Evolutionary conservation across 2,113 vertebrate species (phyloP).

Genomic region (Vicugna pacos): DNA sequence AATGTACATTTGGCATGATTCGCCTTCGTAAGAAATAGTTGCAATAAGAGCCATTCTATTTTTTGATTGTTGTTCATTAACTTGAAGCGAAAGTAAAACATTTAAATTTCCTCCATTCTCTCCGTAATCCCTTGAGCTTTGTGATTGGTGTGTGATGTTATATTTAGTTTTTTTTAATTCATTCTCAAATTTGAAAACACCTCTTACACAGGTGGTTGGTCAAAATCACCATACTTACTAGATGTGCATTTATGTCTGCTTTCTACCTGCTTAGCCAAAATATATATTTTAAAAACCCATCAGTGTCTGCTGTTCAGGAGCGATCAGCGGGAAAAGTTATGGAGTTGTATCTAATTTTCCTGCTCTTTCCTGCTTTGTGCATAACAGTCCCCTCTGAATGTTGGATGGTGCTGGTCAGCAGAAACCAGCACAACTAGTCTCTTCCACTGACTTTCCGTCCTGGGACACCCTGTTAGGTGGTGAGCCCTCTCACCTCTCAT

Average conservation of each 20-base stretch:
- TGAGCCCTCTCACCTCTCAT: not conserved
- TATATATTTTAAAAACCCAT: not conserved
- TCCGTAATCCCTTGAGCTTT: not conserved
- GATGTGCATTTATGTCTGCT: not conserved
- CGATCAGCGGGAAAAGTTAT: conserved; percentile 34
- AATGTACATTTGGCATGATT: not conserved
- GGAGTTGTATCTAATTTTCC: conserved; percentile 45
- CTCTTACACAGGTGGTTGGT: not conserved
- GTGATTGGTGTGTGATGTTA: not conserved
- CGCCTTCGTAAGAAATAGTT: not conserved
- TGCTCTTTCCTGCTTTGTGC: not conserved
- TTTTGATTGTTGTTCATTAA: not conserved
- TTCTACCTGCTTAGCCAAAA: not conserved
- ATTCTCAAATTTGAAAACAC: conserved; percentile 7
- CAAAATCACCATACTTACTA: not conserved
- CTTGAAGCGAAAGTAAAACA: conserved; percentile 7
- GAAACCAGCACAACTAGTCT: not conserved
- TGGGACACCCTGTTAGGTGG: not conserved
- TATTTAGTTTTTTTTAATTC: not conserved
- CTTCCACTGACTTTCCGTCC: not conserved
- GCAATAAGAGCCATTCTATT: not conserved
- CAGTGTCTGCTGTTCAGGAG: not conserved
- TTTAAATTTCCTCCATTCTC: not conserved
- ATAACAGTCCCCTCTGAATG: not conserved
- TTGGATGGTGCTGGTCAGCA: not conserved